Evolutionary conservation across 2,113 vertebrate genomes (phyloP).

Genomic region (Pygoscelis antarcticus): DNA sequence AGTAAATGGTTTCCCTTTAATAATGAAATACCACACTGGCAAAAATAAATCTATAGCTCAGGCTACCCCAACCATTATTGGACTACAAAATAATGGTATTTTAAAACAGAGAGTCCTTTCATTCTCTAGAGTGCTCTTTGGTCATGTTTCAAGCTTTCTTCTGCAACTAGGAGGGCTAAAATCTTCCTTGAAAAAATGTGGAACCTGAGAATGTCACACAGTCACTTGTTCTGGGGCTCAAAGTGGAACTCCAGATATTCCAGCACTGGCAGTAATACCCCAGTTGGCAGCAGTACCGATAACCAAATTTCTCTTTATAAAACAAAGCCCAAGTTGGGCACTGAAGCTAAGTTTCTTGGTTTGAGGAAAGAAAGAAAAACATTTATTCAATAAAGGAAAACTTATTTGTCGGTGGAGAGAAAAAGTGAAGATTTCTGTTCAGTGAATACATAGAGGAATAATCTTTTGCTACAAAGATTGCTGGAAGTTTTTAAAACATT

Average conservation of each 20-base stretch:
- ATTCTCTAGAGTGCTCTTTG: not conserved
- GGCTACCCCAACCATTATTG: not conserved
- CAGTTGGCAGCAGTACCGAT: not conserved
- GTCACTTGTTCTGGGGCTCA: not conserved
- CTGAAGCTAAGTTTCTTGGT: not conserved
- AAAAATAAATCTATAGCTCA: slow-evolving; percentile 33
- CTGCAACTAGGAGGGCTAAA: not conserved
- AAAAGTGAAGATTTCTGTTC: not conserved
- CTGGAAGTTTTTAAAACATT: not conserved
- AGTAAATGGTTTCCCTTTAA: slow-evolving; percentile 51
- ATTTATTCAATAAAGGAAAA: not conserved
- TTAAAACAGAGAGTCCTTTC: slow-evolving; percentile 32
- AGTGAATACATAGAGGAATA: not conserved
- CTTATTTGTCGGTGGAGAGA: not conserved
- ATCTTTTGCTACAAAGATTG: not conserved
- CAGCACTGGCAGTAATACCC: not conserved
- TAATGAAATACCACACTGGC: slow-evolving; percentile 47
- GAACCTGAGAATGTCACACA: not conserved
- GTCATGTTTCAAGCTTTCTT: slow-evolving; percentile 14
- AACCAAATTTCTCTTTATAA: slow-evolving; percentile 17
- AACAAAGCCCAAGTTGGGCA: not conserved
- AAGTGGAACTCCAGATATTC: slow-evolving; percentile 23
- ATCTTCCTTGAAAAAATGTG: not conserved
- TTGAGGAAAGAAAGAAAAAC: not conserved
- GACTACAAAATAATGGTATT: not conserved